Evolutionary conservation across 1,140 invertebrate genomes (phyloP).

Genomic region (Planococcus citri): DNA sequence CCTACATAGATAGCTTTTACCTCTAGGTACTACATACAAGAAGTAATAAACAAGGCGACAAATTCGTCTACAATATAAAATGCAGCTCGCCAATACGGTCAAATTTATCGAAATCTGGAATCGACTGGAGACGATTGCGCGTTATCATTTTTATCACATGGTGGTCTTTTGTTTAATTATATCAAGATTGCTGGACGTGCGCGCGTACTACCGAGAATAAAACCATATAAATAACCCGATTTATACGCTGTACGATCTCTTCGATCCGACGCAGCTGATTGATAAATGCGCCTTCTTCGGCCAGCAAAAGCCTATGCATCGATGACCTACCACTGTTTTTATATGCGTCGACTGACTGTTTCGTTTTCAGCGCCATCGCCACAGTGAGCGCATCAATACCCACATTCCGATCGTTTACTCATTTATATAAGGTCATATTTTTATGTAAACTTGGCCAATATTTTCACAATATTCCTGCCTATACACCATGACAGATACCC

Average conservation of each 20-base stretch:
- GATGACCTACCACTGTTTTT: background rate
- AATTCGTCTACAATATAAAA: too few species aligned
- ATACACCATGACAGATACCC: too few species aligned
- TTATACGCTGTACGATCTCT: background rate
- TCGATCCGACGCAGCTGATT: background rate
- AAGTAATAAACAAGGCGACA: too few species aligned
- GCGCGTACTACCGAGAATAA: background rate
- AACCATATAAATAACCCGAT: background rate
- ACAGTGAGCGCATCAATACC: background rate
- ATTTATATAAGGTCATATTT: too few species aligned
- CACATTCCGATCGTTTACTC: background rate
- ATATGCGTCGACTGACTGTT: too few species aligned
- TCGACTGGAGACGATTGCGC: background rate
- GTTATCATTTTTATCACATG: background rate
- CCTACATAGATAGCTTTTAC: too few species aligned
- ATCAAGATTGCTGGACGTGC: background rate
- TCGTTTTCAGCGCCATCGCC: too few species aligned
- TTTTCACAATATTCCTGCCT: too few species aligned
- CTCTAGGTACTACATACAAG: too few species aligned
- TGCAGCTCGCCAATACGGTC: background rate
- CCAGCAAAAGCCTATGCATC: background rate
- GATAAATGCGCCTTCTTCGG: background rate
- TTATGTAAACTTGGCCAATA: too few species aligned
- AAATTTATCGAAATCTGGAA: background rate
- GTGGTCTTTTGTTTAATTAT: constrained; percentile 7